phyloP scores from a whole-genome alignment of 2,113 vertebrate species.

The Psettodes erumei region DNA sequence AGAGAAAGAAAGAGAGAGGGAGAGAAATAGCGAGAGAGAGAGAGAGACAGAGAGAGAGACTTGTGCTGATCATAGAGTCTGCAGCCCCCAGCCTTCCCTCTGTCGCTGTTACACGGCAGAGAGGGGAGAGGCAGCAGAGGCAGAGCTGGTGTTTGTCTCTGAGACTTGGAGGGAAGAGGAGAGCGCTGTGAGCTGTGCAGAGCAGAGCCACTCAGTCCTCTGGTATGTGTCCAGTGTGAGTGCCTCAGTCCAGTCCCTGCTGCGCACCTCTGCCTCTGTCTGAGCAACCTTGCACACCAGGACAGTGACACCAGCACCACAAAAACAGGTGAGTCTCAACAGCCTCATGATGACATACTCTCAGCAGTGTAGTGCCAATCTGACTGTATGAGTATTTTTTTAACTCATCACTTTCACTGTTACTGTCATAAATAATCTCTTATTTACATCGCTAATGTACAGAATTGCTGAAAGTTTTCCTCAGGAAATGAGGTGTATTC shows the following conservation, averaged over 20 bases:
- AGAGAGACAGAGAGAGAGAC: slow-evolving; percentile 47
- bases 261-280: slow-evolving; percentile 33
- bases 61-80: slow-evolving; percentile 68
- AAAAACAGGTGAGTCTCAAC: slow-evolving; percentile 70
- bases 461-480: slow-evolving; percentile 35
- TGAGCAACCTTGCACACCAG: slow-evolving; percentile 40
- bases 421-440: neutral
- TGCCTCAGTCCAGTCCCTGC: slow-evolving; percentile 35
- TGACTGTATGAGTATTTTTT: neutral
- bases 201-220: slow-evolving; percentile 46
- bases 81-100: slow-evolving; percentile 75
- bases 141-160: slow-evolving; percentile 71
- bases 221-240: slow-evolving; percentile 66
- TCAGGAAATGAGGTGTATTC: slow-evolving; percentile 20
- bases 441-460: neutral
- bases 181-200: slow-evolving; percentile 35
- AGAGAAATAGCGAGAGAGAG: slow-evolving; percentile 19
- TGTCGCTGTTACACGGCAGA: slow-evolving; percentile 67
- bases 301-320: slow-evolving; percentile 41
- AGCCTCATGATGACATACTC: slow-evolving; percentile 5
- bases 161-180: slow-evolving; percentile 57
- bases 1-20: slow-evolving; percentile 8
- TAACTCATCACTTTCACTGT: neutral
- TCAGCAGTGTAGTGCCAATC: neutral
- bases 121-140: slow-evolving; percentile 55